Base-by-base conservation (phyloP, 2,797 vertebrate species). In the Coccyzus lansbergi region DNA sequence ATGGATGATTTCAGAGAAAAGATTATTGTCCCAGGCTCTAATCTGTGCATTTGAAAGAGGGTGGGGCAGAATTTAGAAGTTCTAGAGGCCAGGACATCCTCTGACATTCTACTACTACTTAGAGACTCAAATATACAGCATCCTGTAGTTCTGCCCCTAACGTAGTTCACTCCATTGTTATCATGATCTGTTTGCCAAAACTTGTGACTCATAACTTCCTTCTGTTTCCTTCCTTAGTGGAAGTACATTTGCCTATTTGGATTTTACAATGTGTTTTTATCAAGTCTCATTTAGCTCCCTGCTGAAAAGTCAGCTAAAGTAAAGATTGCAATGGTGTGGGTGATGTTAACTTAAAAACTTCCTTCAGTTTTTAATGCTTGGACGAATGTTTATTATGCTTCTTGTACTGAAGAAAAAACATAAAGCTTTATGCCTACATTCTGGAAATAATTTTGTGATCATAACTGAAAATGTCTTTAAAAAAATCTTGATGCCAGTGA, bases 381-480 rank as follows among this genome's bases (percentile, higher is more conserved):
- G n/a, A n/a, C 7, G 83, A 91, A 68, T 62, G 29, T 69, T 86
- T 90, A 62, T 65, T 74, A 63, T 12, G 33, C 1, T 5, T 67
- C 12, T 69, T 78, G 59, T 48, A 68, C 49, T 46, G 33, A 69
- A 75, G 24, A 10, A 67, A 72, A 88, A 80, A 83, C n/a, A 44
- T 33, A 74, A 40, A 34, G 52, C 26, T 78, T 89, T 88, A 62
- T 64, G 72, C 56, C 62, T 91, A 58, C 18, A 69, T 85, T 88
- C 58, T 72, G 58, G 71, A 90, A 95, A 96, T 93, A 93, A 85
- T 91, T 94, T 93, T 88, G 33, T 1, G 0, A 94, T 89, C 24
- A 24, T n/a, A 49, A 94, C 42, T 34, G 46, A 79, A 88, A 93
- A 80, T 46, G 17, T 36, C 90, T 89, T 60, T 22, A 90, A 91